Conservation (phyloP, 2,113 vertebrate species). For the Regulus satrapa region DNA sequence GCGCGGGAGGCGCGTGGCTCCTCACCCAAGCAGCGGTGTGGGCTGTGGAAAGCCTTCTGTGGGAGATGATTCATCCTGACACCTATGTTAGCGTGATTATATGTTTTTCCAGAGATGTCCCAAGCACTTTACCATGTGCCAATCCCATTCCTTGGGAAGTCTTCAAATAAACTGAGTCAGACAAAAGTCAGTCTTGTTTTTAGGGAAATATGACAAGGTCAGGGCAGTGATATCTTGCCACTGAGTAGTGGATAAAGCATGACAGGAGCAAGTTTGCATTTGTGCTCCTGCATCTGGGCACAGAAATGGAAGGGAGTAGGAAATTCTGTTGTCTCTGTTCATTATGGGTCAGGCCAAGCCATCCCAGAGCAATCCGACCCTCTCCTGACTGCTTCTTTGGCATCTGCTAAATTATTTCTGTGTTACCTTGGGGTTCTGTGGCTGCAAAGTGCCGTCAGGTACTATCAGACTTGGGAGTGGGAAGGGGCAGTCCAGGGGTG, state of each 20-base stretch:
- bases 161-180: constrained; percentile 9
- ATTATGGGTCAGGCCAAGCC: fast-evolving
- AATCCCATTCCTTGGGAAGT: background rate
- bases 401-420: background rate
- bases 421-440: background rate
- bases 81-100: background rate
- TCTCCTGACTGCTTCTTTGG: background rate
- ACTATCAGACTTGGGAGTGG: background rate
- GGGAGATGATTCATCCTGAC: constrained; percentile 10
- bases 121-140: background rate
- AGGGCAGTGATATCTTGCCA: background rate
- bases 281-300: background rate
- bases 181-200: constrained; percentile 1
- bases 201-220: background rate
- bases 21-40: background rate
- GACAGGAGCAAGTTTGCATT: background rate
- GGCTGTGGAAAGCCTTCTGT: background rate
- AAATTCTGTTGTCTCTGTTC: background rate
- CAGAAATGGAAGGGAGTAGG: background rate
- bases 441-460: background rate
- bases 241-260: background rate
- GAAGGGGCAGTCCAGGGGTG: background rate
- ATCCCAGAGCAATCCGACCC: background rate
- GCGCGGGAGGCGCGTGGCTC: background rate
- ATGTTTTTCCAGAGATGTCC: background rate